Conservation (phyloP, 2,113 vertebrate genomes). For the Arizona elegans region DNA sequence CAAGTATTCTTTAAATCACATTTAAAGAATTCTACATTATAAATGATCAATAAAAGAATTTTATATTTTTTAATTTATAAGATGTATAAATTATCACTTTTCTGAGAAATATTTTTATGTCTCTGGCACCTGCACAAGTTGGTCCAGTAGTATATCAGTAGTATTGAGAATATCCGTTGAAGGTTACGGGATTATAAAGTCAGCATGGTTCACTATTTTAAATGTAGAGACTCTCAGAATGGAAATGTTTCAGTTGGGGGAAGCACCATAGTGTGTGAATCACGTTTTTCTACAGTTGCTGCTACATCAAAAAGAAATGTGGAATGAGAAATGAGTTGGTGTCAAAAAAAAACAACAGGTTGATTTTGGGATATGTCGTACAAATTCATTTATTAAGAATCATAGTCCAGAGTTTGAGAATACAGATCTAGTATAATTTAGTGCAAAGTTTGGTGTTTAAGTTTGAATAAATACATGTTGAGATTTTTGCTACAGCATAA, state of each 20-base stretch:
- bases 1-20: background rate
- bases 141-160: background rate
- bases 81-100: background rate
- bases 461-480: background rate
- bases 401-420: background rate
- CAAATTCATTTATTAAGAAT: background rate
- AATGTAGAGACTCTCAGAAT: background rate
- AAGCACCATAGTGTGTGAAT: background rate
- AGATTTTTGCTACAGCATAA: background rate
- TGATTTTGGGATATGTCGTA: background rate
- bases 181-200: background rate
- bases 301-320: background rate
- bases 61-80: background rate
- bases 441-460: background rate
- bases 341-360: background rate
- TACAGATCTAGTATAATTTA: background rate
- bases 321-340: background rate
- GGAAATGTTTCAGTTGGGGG: background rate
- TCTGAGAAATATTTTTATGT: background rate
- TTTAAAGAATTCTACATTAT: background rate
- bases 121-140: background rate
- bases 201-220: background rate
- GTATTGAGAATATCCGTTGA: background rate
- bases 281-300: background rate
- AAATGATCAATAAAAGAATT: background rate